Percentiles rank a stretch among this genome's conserved stretches.
Evolutionary conservation across 2,888 invertebrate genomes (phyloP).

Genomic region (Siphlonurus alternatus): DNA sequence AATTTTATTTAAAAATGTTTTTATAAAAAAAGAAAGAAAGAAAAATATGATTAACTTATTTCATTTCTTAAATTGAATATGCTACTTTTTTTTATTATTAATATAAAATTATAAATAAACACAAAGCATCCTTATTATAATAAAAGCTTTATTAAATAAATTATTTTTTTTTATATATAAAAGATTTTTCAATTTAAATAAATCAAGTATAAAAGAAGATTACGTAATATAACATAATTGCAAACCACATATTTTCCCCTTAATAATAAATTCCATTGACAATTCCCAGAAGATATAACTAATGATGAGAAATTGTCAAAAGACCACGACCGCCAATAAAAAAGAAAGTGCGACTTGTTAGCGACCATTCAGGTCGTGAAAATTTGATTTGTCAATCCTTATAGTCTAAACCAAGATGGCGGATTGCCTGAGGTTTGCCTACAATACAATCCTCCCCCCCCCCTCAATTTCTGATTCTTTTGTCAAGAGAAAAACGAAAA

Average conservation of each 20-base stretch:
- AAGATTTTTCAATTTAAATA: not conserved
- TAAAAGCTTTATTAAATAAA: too few relatives aligned
- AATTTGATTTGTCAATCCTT: not conserved
- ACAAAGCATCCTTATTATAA: not conserved
- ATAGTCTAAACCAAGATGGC: not conserved
- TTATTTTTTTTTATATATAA: not conserved
- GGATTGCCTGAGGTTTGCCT: not conserved
- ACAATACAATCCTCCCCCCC: not conserved
- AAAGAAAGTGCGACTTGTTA: not conserved
- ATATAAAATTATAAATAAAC: not conserved
- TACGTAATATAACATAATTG: not conserved
- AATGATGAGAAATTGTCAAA: not conserved
- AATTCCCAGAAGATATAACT: not conserved
- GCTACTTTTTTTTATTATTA: not conserved
- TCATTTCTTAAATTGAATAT: not conserved
- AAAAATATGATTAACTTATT: not conserved
- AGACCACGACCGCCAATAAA: not conserved
- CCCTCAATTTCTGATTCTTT: not conserved
- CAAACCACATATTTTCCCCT: too few relatives aligned
- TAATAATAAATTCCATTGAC: too few relatives aligned
- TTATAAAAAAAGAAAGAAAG: not conserved
- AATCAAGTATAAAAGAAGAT: not conserved
- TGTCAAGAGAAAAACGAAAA: not conserved
- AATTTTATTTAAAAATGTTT: slow-evolving; percentile 3
- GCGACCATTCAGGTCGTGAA: not conserved